Percentiles rank a stretch among this genome's conserved stretches.
Conservation (phyloP, 2,888 invertebrate genomes). For the Volucella bombylans region DNA sequence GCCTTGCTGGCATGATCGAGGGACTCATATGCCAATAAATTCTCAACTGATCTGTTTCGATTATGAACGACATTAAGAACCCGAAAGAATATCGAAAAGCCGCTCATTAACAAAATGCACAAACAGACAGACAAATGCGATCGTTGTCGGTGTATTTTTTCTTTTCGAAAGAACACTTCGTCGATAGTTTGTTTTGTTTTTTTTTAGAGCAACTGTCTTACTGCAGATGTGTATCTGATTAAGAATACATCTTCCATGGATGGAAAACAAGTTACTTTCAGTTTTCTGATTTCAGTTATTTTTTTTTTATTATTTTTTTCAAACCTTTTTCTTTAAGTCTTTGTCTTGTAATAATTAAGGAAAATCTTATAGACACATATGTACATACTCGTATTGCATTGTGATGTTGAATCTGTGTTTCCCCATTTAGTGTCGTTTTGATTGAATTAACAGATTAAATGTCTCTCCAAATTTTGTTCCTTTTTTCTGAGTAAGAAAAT, state of each 20-base stretch:
- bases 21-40: constrained; percentile 59
- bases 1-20: not conserved
- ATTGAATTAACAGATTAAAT: constrained; percentile 66
- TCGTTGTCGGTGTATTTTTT: constrained; percentile 23
- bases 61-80: constrained; percentile 65
- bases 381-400: no score
- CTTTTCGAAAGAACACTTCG: constrained; percentile 1
- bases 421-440: constrained; percentile 55
- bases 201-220: constrained; percentile 18
- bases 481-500: constrained; percentile 38
- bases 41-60: constrained; percentile 72
- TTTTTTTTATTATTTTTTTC: constrained; percentile 22
- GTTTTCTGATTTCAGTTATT: constrained; percentile 23
- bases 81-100: constrained; percentile 67
- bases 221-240: constrained; percentile 51
- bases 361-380: constrained; percentile 34
- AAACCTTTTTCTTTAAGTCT: constrained; percentile 13
- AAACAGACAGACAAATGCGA: constrained; percentile 60
- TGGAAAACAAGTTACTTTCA: constrained; percentile 46
- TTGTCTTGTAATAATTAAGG: constrained; percentile 56
- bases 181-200: not conserved
- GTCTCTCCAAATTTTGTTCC: not conserved
- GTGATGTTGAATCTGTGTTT: constrained; percentile 18
- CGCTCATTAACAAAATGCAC: constrained; percentile 71
- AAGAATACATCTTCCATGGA: constrained; percentile 29